Conservation (phyloP, 2,888 invertebrate species). For the Limnephilus rhombicus region DNA sequence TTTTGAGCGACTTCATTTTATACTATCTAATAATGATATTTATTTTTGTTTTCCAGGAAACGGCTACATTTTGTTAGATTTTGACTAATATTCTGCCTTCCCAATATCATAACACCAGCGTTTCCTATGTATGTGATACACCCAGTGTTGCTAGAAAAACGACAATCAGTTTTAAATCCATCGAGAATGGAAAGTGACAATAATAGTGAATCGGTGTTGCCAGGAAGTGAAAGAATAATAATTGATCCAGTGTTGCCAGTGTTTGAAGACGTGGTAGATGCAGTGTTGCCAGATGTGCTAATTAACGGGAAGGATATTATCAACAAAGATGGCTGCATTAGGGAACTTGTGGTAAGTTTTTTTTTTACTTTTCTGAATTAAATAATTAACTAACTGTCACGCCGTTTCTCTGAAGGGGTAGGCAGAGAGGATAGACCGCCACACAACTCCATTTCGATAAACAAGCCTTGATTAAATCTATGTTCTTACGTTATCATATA, state of each 20-base stretch:
- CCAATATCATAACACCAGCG: neutral
- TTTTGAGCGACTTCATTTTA: no score
- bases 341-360: slow-evolving; percentile 13
- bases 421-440: neutral
- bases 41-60: no score
- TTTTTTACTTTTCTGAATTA: neutral
- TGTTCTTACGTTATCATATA: no score
- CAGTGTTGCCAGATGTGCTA: slow-evolving; percentile 25
- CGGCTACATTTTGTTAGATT: no score
- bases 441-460: no score
- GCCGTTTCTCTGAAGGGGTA: no score
- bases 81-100: no score
- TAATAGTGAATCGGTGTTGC: neutral
- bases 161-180: neutral
- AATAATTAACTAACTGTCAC: neutral
- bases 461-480: no score
- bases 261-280: neutral
- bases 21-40: no score
- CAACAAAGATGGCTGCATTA: slow-evolving; percentile 30
- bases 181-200: neutral
- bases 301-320: slow-evolving; percentile 20
- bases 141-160: neutral
- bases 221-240: neutral
- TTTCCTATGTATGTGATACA: neutral
- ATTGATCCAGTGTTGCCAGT: neutral